A percentile compares a stretch with the other conserved stretches of the same genome.
Conservation (phyloP, 2,113 vertebrate genomes). For the Pterocles burchelli region DNA sequence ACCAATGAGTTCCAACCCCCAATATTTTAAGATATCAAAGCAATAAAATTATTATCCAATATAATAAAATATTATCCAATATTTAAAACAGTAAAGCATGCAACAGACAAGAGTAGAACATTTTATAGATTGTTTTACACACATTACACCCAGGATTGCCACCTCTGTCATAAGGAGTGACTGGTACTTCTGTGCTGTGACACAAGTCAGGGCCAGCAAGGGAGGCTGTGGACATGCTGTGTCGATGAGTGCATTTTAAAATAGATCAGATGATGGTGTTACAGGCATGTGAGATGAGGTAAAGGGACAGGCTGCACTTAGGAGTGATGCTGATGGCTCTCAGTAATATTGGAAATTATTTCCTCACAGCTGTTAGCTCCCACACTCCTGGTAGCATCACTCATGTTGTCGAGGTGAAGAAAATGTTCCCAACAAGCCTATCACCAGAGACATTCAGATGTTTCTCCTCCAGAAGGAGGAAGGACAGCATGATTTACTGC, state of each 20-base stretch:
- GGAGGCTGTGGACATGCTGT: not conserved
- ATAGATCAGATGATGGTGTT: accelerated
- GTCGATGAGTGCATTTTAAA: accelerated
- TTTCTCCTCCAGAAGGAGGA: not conserved
- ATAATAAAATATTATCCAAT: no score
- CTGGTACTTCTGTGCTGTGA: not conserved
- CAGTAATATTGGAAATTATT: not conserved
- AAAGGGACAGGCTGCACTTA: not conserved
- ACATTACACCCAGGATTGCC: not conserved
- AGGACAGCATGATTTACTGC: not conserved
- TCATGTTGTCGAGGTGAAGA: not conserved
- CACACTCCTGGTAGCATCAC: not conserved
- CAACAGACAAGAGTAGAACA: accelerated
- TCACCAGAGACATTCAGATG: not conserved
- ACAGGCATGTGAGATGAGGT: not conserved
- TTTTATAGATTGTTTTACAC: not conserved
- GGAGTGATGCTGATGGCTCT: not conserved
- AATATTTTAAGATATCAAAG: no score
- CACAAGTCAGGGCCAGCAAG: not conserved
- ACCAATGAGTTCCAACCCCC: no score
- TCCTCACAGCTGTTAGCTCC: not conserved
- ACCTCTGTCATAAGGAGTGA: not conserved
- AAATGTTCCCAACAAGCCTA: not conserved
- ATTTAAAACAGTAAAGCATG: not conserved
- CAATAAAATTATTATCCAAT: no score